phyloP scores from a whole-genome alignment of 1,140 invertebrate genomes.

The Pseudomyrmex cubaensis region DNA sequence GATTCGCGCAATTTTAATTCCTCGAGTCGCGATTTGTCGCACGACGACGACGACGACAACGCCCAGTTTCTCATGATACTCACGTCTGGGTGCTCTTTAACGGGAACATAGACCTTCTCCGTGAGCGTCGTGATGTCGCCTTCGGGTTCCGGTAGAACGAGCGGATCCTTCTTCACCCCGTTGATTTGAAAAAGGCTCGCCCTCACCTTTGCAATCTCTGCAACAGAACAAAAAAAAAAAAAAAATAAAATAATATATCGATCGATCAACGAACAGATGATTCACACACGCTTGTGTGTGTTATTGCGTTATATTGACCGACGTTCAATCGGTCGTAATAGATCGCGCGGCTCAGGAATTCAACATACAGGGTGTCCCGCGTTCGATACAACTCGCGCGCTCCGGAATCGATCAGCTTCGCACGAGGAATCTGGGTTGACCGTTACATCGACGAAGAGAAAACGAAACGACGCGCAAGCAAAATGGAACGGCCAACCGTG shows the following conservation, averaged over 20 bases:
- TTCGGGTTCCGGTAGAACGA: conserved; percentile 96
- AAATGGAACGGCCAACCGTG: conserved; percentile 32
- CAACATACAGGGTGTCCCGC: not conserved
- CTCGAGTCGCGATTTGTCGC: no score
- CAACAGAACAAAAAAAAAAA: conserved; percentile 87
- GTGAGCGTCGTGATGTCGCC: conserved; percentile 96
- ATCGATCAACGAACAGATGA: not conserved
- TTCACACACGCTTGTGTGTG: not conserved
- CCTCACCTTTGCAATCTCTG: conserved; percentile 99
- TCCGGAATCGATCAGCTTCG: conserved; percentile 2
- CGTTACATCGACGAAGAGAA: conserved; percentile 42
- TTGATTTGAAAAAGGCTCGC: conserved; percentile 99
- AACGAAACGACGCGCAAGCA: conserved; percentile 29
- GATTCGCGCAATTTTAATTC: no score
- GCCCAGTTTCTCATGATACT: conserved; percentile 85
- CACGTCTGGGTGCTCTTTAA: conserved; percentile 99
- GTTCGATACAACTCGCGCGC: not conserved
- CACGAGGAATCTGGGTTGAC: conserved; percentile 18
- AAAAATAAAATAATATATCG: conserved; percentile 75
- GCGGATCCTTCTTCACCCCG: conserved; percentile 96
- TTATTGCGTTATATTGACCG: no score
- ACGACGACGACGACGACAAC: no score
- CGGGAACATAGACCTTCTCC: conserved; percentile 99
- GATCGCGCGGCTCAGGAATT: not conserved
- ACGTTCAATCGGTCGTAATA: no score